Conservation (phyloP, 1,140 invertebrate genomes). For the Diuraphis noxia region DNA sequence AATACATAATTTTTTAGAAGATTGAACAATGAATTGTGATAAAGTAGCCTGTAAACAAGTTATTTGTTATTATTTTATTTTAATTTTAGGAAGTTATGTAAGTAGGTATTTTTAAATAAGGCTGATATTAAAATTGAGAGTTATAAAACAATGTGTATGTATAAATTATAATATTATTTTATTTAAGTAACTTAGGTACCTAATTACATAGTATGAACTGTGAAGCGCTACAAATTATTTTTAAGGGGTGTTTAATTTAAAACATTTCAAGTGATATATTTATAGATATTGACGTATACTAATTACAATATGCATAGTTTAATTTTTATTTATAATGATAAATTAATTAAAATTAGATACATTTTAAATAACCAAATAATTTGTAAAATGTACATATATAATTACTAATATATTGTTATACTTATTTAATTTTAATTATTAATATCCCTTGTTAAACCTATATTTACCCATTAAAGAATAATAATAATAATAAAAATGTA, state of each 20-base stretch:
- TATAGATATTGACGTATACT: not conserved
- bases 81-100: not conserved
- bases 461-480: not conserved
- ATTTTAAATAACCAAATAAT: not conserved
- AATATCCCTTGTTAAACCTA: not conserved
- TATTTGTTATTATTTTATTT: slow-evolving; percentile 34
- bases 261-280: slow-evolving; percentile 23
- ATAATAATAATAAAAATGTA: not conserved
- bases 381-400: not conserved
- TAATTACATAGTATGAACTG: not conserved
- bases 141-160: slow-evolving; percentile 20
- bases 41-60: slow-evolving; percentile 28
- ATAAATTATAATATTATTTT: slow-evolving; percentile 16
- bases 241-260: slow-evolving; percentile 20
- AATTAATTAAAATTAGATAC: not conserved
- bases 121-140: slow-evolving; percentile 46
- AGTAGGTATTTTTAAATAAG: slow-evolving; percentile 37
- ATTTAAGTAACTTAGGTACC: slow-evolving; percentile 43
- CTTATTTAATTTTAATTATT: not conserved
- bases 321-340: not conserved
- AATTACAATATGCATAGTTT: not conserved
- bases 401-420: not conserved
- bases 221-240: slow-evolving; percentile 18
- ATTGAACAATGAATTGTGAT: slow-evolving; percentile 50
- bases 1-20: not conserved